phyloP scores from a whole-genome alignment of 2,113 vertebrate genomes.

The Octodon degus region DNA sequence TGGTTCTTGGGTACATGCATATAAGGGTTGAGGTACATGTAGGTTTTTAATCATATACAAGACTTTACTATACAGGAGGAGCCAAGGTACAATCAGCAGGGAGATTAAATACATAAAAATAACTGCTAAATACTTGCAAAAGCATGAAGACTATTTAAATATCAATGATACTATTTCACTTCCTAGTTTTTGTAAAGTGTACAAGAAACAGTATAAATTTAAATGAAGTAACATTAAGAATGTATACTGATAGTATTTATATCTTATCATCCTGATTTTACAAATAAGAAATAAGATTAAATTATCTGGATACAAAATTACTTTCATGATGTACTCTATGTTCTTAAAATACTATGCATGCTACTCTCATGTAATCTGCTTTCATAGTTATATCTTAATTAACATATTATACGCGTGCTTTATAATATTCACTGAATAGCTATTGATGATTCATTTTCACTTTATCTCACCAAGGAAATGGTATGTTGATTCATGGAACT shows the following conservation, averaged over 20 bases:
- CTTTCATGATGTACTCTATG: background rate
- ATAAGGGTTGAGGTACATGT: background rate
- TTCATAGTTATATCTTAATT: conserved; percentile 49
- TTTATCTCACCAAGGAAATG: conserved; percentile 14
- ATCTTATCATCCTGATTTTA: background rate
- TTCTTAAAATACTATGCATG: background rate
- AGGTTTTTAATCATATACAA: background rate
- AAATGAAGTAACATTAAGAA: background rate
- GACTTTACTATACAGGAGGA: background rate
- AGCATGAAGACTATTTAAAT: conserved; percentile 5
- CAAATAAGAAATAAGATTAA: background rate
- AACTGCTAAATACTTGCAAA: conserved; percentile 32
- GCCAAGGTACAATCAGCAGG: background rate
- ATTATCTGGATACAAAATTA: conserved; percentile 6
- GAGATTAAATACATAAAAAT: conserved; percentile 43
- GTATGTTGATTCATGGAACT: background rate
- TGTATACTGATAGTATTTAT: background rate
- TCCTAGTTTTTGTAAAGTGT: conserved; percentile 34
- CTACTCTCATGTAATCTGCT: conserved; percentile 2
- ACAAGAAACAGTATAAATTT: background rate
- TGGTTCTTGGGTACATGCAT: background rate
- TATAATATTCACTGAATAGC: conserved; percentile 4
- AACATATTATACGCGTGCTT: background rate
- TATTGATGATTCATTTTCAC: conserved; percentile 3
- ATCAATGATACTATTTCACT: background rate